Percentiles rank a stretch among this genome's conserved stretches.
Evolutionary conservation across 2,888 invertebrate species (phyloP).

Genomic region (Encarsia formosa): DNA sequence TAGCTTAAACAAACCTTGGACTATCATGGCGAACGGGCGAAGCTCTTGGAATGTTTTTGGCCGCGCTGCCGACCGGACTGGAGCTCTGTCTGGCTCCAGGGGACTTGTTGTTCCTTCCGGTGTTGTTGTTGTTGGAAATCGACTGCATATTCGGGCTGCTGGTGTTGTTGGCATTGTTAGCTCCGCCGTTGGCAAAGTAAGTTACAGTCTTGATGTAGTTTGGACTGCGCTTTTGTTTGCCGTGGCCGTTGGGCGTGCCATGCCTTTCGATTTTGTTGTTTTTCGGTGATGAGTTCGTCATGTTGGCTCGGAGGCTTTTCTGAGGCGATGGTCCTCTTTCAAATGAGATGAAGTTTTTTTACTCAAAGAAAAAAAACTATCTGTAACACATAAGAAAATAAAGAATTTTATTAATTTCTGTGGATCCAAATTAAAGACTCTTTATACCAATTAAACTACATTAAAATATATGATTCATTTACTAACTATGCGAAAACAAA

Average conservation of each 20-base stretch:
- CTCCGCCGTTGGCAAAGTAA: slow-evolving; percentile 10
- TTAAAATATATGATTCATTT: too few relatives aligned
- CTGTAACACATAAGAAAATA: too few relatives aligned
- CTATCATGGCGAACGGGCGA: slow-evolving; percentile 39
- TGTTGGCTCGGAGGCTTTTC: too few relatives aligned
- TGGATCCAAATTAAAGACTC: too few relatives aligned
- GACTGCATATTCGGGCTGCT: slow-evolving; percentile 1
- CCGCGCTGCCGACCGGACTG: slow-evolving; percentile 38
- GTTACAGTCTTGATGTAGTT: slow-evolving; percentile 22
- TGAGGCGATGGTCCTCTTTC: too few relatives aligned
- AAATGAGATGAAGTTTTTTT: too few relatives aligned
- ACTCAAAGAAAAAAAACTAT: too few relatives aligned
- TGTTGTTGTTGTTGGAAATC: slow-evolving; percentile 14
- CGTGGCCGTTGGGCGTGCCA: slow-evolving; percentile 44
- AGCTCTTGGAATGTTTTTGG: slow-evolving; percentile 34
- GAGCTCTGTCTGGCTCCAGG: slow-evolving; percentile 37
- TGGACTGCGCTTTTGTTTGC: slow-evolving; percentile 10
- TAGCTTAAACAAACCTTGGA: slow-evolving; percentile 30
- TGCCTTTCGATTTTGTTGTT: slow-evolving; percentile 44
- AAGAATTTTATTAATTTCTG: too few relatives aligned
- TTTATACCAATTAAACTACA: too few relatives aligned
- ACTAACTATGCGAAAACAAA: too few relatives aligned
- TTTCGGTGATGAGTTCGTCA: slow-evolving; percentile 50
- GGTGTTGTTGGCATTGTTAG: not conserved
- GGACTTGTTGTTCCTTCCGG: slow-evolving; percentile 26